Evolutionary conservation across 1,140 invertebrate species (phyloP), one percentile per base, ranked within the genome.

Genomic region (Ruditapes philippinarum): DNA sequence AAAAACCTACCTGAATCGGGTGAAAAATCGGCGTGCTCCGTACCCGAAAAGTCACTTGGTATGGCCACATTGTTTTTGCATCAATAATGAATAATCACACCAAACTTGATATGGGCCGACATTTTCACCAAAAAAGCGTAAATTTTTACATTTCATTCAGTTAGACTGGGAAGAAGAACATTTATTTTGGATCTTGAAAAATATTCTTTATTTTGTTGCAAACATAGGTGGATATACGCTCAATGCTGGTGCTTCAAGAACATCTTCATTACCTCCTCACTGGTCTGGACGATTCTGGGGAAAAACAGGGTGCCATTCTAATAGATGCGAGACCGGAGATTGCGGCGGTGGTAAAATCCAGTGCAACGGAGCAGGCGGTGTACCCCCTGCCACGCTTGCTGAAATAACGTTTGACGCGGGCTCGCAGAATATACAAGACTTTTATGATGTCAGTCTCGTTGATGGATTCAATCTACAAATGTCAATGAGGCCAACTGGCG

Each of bases 371-470:
- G 93, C 93, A 22, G 96, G 96, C 45, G 96, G 96, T 25, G 91
- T 90, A 33, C 96, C 96, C 3, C 96, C 96, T 11, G 96, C 93
- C 12, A 95, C 96, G 57, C 89, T 96, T 1, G 96, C 95, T 0
- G 96, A 96, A 91, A 95, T 96, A 51, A 96, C 95, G 0, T 92
- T 96, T 42, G 93, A 94, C 74, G 95, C 93, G 22, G 78, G 93
- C n/a, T 82, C n/a, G 90, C 31, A 78, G 19, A 12, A 25, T 45
- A n/a, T 60, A 94, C 89, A 94, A 14, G 96, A 96, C 91, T 96
- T 93, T 85, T 96, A 96, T 83, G 96, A 96, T 80, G 93, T 96
- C 57, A 96, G 95, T 38, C 89, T 96, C 49, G 96, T 96, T 28
- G 96, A 96, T 91, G 96, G 96, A 19, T 96, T 91, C 88, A 96